phyloP scores from a whole-genome alignment of 2,113 vertebrate genomes.

The Thalassarche chlororhynchos region DNA sequence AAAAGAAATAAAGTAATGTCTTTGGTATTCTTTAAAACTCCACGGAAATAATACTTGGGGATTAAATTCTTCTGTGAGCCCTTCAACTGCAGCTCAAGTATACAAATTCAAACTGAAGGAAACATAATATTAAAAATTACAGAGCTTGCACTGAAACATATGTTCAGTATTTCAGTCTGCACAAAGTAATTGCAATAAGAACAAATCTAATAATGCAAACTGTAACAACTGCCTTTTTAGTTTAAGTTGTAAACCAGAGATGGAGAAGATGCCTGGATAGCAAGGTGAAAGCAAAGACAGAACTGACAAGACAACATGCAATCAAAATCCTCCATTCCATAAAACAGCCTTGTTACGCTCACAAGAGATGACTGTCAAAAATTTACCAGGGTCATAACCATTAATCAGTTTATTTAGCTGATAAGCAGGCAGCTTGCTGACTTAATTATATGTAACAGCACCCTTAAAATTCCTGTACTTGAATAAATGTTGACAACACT shows the following conservation, averaged over 20 bases:
- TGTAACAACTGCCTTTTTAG: neutral
- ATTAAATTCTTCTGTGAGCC: neutral
- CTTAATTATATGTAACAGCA: conserved; percentile 57
- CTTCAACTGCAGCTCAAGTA: neutral
- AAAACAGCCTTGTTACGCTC: neutral
- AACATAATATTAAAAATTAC: neutral
- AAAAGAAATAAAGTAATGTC: neutral
- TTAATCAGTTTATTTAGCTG: conserved; percentile 63
- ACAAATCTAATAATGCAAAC: neutral
- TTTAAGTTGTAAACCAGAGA: neutral
- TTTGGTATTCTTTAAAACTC: neutral
- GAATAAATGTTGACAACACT: conserved; percentile 38
- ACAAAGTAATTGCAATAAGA: neutral
- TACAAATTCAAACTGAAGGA: neutral
- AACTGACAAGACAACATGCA: neutral
- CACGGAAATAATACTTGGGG: neutral
- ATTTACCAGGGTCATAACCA: neutral
- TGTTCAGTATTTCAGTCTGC: neutral
- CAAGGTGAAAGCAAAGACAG: conserved; percentile 52
- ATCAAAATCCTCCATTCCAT: neutral
- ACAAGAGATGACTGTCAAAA: conserved; percentile 21
- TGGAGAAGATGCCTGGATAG: neutral
- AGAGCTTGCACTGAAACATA: neutral
- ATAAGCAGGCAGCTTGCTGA: conserved; percentile 45
- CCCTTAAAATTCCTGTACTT: conserved; percentile 30